Evolutionary conservation across 2,797 vertebrate species (phyloP), one percentile per base, ranked within the genome.

Genomic region (Coregonus ussuriensis): DNA sequence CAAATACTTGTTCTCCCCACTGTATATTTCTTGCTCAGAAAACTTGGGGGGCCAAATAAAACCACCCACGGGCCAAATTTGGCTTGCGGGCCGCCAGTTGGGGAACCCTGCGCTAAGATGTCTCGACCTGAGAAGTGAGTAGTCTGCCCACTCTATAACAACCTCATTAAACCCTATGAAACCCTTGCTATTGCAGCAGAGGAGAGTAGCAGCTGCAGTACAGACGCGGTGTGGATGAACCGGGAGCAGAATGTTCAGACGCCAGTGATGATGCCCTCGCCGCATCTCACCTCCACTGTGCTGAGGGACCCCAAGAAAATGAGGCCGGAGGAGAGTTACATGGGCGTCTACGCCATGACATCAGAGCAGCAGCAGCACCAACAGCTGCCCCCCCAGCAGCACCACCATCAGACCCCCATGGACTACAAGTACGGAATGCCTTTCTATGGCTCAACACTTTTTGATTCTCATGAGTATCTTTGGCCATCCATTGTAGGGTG

Each of bases 271-370:
- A 93, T 99, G 95, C 97, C 97, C 81, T 97, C 97, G 1, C 98
- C 98, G 29, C 98, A 99, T 83, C 97, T 99, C 84, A 98, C 97
- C 79, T 99, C 98, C 85, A 99, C 98, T 0, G 96, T 96, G 88
- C 97, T 99, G 97, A 95, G 98, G 89, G 98, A 99, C 85, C 96
- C 97, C 56, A 99, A 99, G 92, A 94, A 97, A 89, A 94, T 95
- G 51, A 72, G 71, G 74, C 96, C 97, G 0, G 98, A 99, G 54
- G 98, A 99, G 88, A 96, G 93, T 91, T 99, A 93, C 88, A 97
- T 98, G 97, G 95, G 95, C n/a, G 97, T 98, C 52, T 99, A 99
- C 91, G 93, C 96, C 72, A 94, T 99, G 92, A 96, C 97, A 79
- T 93, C 97, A 0, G 98, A 99, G 86, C 98, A 98, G 91, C 97